Conservation (phyloP, 2,797 vertebrate genomes). For the Melanotaenia pygmaea region DNA sequence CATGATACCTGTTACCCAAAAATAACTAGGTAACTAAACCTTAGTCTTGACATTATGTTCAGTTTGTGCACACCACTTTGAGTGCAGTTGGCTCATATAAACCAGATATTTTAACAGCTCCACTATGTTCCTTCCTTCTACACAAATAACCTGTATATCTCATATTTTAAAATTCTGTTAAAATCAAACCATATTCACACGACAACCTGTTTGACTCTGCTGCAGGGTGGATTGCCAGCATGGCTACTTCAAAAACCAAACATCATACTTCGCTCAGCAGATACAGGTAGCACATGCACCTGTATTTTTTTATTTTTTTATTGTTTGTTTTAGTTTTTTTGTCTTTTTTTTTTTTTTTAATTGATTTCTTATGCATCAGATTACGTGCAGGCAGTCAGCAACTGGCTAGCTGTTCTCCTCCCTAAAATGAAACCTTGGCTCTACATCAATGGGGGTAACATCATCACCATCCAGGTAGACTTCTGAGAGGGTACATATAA, state of each 20-base stretch:
- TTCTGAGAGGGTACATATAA: background rate
- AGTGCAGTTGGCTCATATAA: no score
- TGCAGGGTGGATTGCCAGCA: constrained; percentile 92
- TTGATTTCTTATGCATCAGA: constrained; percentile 74
- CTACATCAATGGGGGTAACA: constrained; percentile 92
- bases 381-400: constrained; percentile 89
- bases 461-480: constrained; percentile 94
- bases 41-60: no score
- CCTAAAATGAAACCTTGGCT: constrained; percentile 89
- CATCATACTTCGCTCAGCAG: constrained; percentile 88
- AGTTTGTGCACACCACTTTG: no score
- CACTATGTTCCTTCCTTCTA: no score
- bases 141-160: no score
- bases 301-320: background rate
- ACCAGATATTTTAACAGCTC: no score
- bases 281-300: constrained; percentile 81
- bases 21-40: no score
- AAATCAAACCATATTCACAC: no score
- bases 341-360: background rate
- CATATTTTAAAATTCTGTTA: no score
- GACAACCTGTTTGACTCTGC: background rate
- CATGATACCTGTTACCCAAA: background rate
- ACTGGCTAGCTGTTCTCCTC: constrained; percentile 91
- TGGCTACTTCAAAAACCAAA: constrained; percentile 92
- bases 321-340: no score